Percentiles rank a stretch among this genome's conserved stretches.
Evolutionary conservation across 2,888 invertebrate species (phyloP).

Genomic region (Thereva unica): DNA sequence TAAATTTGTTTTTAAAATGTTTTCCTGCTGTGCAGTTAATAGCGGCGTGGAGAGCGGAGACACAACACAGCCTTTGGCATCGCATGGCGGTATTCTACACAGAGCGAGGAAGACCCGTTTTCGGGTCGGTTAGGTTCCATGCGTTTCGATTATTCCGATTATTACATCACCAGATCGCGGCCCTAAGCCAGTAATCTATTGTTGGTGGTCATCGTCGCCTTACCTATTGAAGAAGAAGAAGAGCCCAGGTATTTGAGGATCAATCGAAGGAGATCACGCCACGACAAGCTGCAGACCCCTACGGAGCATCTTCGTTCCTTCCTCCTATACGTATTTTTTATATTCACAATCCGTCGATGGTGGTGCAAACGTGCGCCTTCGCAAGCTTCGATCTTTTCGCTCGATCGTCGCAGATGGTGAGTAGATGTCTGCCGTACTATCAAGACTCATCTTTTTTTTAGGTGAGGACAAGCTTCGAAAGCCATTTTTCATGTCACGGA

Average conservation of each 20-base stretch:
- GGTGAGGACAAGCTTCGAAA: constrained; percentile 29
- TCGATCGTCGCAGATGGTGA: constrained; percentile 5
- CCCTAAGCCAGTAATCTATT: constrained; percentile 34
- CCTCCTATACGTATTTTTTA: not conserved
- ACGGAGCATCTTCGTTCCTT: constrained; percentile 4
- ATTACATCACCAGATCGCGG: constrained; percentile 37
- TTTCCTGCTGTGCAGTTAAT: constrained; percentile 42
- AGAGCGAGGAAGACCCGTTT: constrained; percentile 4
- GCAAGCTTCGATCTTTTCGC: not conserved
- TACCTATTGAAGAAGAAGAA: not conserved
- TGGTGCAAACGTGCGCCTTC: too few species aligned
- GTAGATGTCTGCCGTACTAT: constrained; percentile 15
- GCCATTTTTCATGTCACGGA: constrained; percentile 26
- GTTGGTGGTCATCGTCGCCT: constrained; percentile 38
- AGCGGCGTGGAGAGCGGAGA: constrained; percentile 42
- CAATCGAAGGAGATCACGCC: constrained; percentile 11
- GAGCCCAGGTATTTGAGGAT: constrained; percentile 19
- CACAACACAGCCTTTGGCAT: constrained; percentile 40
- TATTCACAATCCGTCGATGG: not conserved
- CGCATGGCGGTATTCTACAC: constrained; percentile 26
- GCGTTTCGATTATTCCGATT: constrained; percentile 37
- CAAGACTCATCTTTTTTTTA: constrained; percentile 11
- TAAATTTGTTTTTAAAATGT: constrained; percentile 43
- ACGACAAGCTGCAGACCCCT: constrained; percentile 18
- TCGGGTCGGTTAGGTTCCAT: constrained; percentile 11